Percentiles rank a stretch among this genome's conserved stretches.
Evolutionary conservation across 2,888 invertebrate genomes (phyloP).

Genomic region (Philereme vetulata): DNA sequence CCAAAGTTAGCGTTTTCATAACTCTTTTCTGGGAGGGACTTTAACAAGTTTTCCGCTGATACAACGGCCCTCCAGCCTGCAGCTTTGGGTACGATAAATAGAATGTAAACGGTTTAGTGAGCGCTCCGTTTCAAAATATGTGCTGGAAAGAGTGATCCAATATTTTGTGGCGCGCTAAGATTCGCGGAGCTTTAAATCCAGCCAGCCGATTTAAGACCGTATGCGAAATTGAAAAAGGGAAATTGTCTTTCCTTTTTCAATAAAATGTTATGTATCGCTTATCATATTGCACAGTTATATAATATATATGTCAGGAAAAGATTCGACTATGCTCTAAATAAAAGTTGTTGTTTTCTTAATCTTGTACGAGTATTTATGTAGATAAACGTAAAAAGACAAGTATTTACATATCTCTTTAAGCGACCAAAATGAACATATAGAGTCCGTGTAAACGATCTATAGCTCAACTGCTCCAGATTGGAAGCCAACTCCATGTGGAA

Average conservation of each 20-base stretch:
- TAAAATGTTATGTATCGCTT: background rate
- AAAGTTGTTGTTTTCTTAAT: too few species aligned
- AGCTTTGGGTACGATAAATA: conserved; percentile 48
- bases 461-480: too few species aligned
- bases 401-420: too few species aligned
- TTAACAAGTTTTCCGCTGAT: conserved; percentile 74
- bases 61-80: conserved; percentile 49
- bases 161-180: conserved; percentile 41
- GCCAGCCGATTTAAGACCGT: conserved; percentile 21
- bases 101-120: conserved; percentile 52
- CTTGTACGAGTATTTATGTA: too few species aligned
- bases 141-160: conserved; percentile 39
- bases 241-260: background rate
- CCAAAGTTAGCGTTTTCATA: conserved; percentile 77
- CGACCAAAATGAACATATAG: too few species aligned
- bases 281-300: background rate
- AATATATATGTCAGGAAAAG: too few species aligned
- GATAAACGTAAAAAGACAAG: too few species aligned
- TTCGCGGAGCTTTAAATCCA: conserved; percentile 39
- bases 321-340: too few species aligned
- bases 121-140: conserved; percentile 43
- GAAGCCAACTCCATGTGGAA: too few species aligned
- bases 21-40: conserved; percentile 73
- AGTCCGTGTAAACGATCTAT: too few species aligned
- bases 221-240: conserved; percentile 20